Percentiles rank a stretch among this genome's conserved stretches.
phyloP scores from a whole-genome alignment of 1,140 invertebrate species.

The Papilio glaucus region DNA sequence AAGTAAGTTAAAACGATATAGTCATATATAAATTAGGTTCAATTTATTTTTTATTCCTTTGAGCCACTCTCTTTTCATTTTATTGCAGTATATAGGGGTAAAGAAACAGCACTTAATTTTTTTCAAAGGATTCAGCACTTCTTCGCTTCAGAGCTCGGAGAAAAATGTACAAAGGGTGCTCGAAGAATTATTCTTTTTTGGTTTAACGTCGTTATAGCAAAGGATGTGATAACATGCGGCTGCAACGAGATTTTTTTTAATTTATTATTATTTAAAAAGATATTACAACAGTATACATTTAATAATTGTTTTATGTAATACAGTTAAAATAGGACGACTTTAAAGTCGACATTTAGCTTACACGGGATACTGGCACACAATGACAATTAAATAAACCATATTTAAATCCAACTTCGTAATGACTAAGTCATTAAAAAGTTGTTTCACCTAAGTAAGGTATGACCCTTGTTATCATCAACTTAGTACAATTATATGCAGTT shows the following conservation, averaged over 20 bases:
- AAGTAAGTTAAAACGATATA: no score
- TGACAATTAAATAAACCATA: no score
- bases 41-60: not conserved
- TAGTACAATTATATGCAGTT: no score
- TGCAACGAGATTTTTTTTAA: no score
- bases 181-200: slow-evolving; percentile 15
- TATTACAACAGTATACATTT: not conserved
- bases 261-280: slow-evolving; percentile 11
- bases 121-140: slow-evolving; percentile 34
- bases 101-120: slow-evolving; percentile 29
- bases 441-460: no score
- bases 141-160: slow-evolving; percentile 22
- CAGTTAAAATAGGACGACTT: no score
- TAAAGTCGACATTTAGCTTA: no score
- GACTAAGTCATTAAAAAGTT: no score
- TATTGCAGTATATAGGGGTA: slow-evolving; percentile 8
- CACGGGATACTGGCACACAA: no score
- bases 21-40: not conserved
- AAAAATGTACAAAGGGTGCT: slow-evolving; percentile 27
- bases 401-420: no score
- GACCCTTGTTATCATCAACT: no score
- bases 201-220: slow-evolving; percentile 28
- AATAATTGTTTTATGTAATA: no score
- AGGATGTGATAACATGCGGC: slow-evolving; percentile 32
- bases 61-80: not conserved